These are phyloP conservation scores for Lordiphosa andalusiaca DNA, from an alignment of 2,888 invertebrate genomes.

Conservation along the genomic window DNA sequence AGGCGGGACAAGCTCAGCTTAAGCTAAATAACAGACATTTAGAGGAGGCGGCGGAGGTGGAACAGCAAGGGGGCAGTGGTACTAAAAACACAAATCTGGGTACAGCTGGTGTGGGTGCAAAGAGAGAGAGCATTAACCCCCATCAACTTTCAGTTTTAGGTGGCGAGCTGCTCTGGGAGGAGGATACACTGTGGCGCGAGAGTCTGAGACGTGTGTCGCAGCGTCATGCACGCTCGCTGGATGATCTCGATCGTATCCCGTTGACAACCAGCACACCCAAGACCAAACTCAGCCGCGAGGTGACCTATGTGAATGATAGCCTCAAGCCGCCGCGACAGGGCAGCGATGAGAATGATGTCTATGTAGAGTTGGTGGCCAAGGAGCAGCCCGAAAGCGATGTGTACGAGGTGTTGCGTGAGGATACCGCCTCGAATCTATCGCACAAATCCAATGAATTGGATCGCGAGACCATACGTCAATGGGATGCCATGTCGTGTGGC, in stretches of 20 bases:
- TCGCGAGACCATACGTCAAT: slow-evolving; percentile 91
- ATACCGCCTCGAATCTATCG: slow-evolving; percentile 75
- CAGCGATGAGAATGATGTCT: slow-evolving; percentile 76
- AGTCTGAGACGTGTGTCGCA: slow-evolving; percentile 89
- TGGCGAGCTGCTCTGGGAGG: slow-evolving; percentile 90
- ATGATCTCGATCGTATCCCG: slow-evolving; percentile 86
- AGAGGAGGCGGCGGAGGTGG: slow-evolving; percentile 18
- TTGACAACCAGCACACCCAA: slow-evolving; percentile 47
- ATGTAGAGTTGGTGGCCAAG: slow-evolving; percentile 71
- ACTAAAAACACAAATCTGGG: slow-evolving; percentile 71
- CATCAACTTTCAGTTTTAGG: slow-evolving; percentile 75
- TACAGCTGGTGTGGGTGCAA: slow-evolving; percentile 16
- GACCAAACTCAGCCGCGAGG: slow-evolving; percentile 85
- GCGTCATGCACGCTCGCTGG: slow-evolving; percentile 90
- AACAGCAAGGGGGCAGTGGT: slow-evolving; percentile 29
- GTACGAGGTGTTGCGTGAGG: slow-evolving; percentile 79
- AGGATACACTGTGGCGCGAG: slow-evolving; percentile 90
- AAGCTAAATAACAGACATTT: slow-evolving; percentile 49
- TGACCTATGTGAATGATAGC: slow-evolving; percentile 89
- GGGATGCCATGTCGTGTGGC: slow-evolving; percentile 94
- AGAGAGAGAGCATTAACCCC: slow-evolving; percentile 51
- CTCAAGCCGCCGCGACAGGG: slow-evolving; percentile 80
- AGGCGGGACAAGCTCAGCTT: slow-evolving; percentile 51
- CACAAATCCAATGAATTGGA: slow-evolving; percentile 85
- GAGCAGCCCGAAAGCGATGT: slow-evolving; percentile 69